These are phyloP conservation scores for Paramuricea clavata DNA, from an alignment of 92 coral and sea anemone genomes.

Conservation along the genomic window DNA sequence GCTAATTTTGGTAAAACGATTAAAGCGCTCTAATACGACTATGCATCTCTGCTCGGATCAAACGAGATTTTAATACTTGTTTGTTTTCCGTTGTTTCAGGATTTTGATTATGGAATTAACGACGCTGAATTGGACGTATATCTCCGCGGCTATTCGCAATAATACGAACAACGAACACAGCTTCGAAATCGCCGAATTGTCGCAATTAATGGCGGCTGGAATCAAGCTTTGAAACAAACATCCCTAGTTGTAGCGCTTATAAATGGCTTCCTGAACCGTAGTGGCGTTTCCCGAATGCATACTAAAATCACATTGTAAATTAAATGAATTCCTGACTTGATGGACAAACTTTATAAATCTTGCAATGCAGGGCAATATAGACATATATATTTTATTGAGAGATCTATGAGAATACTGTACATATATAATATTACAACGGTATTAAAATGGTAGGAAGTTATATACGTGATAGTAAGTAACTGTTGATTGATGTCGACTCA, in stretches of 20 bases:
- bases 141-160: constrained; percentile 73
- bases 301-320: neutral
- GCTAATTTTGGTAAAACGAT: neutral
- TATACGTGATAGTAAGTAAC: no score
- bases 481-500: neutral
- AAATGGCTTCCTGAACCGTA: neutral
- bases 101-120: constrained; percentile 83
- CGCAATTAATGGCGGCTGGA: neutral
- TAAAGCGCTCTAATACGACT: neutral
- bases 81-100: constrained; percentile 8
- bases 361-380: neutral
- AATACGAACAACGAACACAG: neutral
- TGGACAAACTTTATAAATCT: neutral
- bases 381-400: neutral
- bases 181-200: neutral
- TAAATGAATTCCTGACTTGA: neutral
- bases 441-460: no score
- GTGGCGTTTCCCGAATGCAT: neutral
- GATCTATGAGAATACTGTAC: neutral
- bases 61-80: constrained; percentile 8
- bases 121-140: constrained; percentile 91
- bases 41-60: constrained; percentile 13
- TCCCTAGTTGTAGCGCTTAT: no score
- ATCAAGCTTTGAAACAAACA: no score
- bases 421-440: no score